Percentiles rank a stretch among this genome's conserved stretches.
phyloP scores from a whole-genome alignment of 2,888 invertebrate species.

The Trissolcus brochymenae region DNA sequence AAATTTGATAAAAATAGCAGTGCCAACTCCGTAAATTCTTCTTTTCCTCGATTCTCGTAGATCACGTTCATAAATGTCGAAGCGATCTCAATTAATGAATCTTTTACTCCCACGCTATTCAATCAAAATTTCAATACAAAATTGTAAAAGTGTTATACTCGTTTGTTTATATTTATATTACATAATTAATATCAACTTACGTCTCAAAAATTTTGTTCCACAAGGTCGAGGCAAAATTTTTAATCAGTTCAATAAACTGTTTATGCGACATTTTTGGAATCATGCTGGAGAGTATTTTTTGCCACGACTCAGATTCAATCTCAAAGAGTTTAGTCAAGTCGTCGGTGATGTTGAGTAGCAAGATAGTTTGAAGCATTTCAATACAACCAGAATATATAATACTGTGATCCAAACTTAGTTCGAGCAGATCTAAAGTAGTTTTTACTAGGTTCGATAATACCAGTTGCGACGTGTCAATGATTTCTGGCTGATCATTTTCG shows the following conservation, averaged over 20 bases:
- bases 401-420: constrained; percentile 19
- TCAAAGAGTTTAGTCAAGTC: constrained; percentile 13
- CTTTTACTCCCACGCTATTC: constrained; percentile 53
- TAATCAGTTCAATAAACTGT: constrained; percentile 21
- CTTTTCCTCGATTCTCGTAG: constrained; percentile 17
- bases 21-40: constrained; percentile 57
- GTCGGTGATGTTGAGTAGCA: constrained; percentile 24
- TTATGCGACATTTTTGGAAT: constrained; percentile 25
- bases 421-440: constrained; percentile 20
- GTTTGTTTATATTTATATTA: not conserved
- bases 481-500: constrained; percentile 4
- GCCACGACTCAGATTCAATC: constrained; percentile 16
- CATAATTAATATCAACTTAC: constrained; percentile 21
- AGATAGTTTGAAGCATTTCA: constrained; percentile 38
- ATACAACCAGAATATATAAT: constrained; percentile 20
- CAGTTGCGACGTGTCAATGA: constrained; percentile 15
- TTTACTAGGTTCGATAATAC: constrained; percentile 13
- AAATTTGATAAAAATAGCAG: constrained; percentile 64
- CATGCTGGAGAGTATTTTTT: constrained; percentile 18
- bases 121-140: not conserved
- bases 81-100: constrained; percentile 18
- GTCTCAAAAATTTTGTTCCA: constrained; percentile 31
- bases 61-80: constrained; percentile 27
- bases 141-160: no score
- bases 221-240: constrained; percentile 20